A percentile compares a stretch with the other conserved stretches of the same genome.
Evolutionary conservation across 2,888 invertebrate species (phyloP).

Genomic region (Oscheius sp.): DNA sequence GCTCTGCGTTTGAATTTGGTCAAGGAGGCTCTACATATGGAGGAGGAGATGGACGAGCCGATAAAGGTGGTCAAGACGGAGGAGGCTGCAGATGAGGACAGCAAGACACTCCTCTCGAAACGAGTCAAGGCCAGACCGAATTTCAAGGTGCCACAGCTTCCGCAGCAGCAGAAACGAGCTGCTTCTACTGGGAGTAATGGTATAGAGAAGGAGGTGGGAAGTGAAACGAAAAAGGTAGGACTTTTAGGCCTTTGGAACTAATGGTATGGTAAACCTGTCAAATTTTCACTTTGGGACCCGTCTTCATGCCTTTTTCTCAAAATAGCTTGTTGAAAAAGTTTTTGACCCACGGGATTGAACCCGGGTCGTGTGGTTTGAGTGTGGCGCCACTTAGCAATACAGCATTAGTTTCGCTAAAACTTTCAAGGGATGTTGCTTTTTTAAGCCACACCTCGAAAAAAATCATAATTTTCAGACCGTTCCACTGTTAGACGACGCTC

Average conservation of each 20-base stretch:
- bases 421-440: too few species aligned
- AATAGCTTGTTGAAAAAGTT: too few species aligned
- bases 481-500: neutral
- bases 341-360: too few species aligned
- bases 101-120: neutral
- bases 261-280: too few species aligned
- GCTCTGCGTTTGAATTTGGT: constrained; percentile 15
- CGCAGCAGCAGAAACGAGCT: neutral
- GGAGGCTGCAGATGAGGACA: neutral
- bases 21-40: constrained; percentile 1
- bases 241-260: too few species aligned
- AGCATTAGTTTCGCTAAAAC: too few species aligned
- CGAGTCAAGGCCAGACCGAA: neutral
- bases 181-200: neutral
- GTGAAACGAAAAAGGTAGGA: neutral
- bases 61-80: neutral
- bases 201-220: neutral
- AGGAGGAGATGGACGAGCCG: neutral
- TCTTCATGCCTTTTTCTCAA: too few species aligned
- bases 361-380: too few species aligned
- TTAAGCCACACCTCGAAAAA: neutral
- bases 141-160: neutral
- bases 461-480: neutral
- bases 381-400: too few species aligned
- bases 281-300: too few species aligned